These are phyloP conservation scores for Lindbergichthys nudifrons DNA, from an alignment of 2,797 vertebrate species.

Conservation along the genomic window DNA sequence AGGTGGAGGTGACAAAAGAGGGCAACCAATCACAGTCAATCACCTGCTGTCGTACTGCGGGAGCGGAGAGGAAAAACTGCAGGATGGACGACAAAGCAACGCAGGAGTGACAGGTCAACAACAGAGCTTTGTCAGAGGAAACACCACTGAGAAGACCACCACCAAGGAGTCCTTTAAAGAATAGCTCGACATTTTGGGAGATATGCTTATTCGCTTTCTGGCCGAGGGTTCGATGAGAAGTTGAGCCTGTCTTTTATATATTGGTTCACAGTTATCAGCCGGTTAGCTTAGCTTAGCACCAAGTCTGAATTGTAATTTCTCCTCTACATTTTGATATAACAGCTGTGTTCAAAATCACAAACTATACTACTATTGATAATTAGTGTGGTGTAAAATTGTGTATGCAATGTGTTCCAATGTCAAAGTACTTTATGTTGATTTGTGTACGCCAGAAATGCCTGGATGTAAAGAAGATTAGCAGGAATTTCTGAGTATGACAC, in stretches of 20 bases:
- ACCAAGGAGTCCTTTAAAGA: slow-evolving; percentile 17
- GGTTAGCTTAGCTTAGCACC: not conserved
- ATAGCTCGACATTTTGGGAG: not conserved
- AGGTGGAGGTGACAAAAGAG: slow-evolving; percentile 46
- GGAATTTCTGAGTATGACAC: too few relatives aligned
- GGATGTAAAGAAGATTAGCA: too few relatives aligned
- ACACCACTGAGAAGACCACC: slow-evolving; percentile 38
- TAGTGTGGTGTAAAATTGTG: too few relatives aligned
- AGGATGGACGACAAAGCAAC: slow-evolving; percentile 88
- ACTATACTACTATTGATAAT: too few relatives aligned
- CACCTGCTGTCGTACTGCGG: slow-evolving; percentile 99
- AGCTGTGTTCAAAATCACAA: too few relatives aligned
- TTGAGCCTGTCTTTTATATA: not conserved
- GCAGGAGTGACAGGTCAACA: slow-evolving; percentile 89
- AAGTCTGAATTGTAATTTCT: not conserved
- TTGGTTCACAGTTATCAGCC: not conserved
- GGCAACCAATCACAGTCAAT: slow-evolving; percentile 84
- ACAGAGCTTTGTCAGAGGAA: slow-evolving; percentile 65
- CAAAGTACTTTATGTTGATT: too few relatives aligned
- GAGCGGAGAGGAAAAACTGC: slow-evolving; percentile 97
- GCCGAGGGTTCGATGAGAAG: not conserved
- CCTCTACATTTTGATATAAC: not conserved
- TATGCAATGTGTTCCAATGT: too few relatives aligned
- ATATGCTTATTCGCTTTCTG: not conserved
- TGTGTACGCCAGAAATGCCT: too few relatives aligned